Conservation (phyloP, 2,797 vertebrate species). For the Cryptoprocta ferox region DNA sequence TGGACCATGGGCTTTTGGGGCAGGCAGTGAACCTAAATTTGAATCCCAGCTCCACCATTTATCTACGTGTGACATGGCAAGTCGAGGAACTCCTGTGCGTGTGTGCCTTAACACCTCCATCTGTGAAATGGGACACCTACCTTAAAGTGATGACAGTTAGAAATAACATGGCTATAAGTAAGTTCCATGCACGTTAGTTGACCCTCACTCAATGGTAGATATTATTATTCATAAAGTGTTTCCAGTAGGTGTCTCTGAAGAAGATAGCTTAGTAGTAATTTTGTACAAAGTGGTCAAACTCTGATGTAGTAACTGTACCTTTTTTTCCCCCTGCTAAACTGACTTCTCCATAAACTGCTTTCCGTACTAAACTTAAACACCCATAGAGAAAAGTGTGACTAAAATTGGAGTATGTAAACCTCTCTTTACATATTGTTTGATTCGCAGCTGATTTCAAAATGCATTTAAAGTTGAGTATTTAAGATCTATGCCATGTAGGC, state of each 20-base stretch:
- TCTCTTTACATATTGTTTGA: constrained; percentile 51
- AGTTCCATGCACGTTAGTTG: neutral
- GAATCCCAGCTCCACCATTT: neutral
- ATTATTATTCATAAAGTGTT: constrained; percentile 36
- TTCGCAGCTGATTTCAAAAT: constrained; percentile 57
- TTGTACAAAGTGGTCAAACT: constrained; percentile 18
- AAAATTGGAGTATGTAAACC: constrained; percentile 28
- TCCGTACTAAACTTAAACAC: constrained; percentile 22
- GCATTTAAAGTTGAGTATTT: constrained; percentile 47
- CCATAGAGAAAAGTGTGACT: constrained; percentile 9
- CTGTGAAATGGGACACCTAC: neutral
- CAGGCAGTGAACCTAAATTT: neutral
- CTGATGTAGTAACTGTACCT: neutral
- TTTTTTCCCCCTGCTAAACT: neutral
- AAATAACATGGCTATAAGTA: neutral
- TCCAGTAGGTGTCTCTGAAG: neutral
- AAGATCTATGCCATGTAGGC: neutral
- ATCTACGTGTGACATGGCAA: neutral
- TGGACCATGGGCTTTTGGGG: neutral
- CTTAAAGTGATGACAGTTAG: neutral
- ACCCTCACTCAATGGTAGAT: neutral
- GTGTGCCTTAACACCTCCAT: neutral
- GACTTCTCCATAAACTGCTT: constrained; percentile 45
- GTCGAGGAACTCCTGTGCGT: neutral
- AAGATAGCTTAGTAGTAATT: neutral